These are phyloP conservation scores for cattle (Bos taurus) DNA, from an alignment of 2,113 vertebrate species.

Conservation along the genomic window DNA sequence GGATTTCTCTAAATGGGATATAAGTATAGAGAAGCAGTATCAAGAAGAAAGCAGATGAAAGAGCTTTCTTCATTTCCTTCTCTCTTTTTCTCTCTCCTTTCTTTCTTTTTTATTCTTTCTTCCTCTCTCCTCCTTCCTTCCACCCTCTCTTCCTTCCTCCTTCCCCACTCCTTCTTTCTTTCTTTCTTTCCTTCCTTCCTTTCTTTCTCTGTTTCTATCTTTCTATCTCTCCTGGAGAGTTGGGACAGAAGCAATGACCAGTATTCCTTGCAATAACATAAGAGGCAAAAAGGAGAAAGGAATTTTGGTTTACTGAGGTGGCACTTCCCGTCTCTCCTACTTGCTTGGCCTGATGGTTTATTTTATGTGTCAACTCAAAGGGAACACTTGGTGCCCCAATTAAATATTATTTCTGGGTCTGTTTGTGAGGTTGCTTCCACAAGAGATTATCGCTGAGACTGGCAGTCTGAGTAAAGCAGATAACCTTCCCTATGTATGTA, in stretches of 20 bases:
- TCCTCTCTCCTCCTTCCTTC: neutral
- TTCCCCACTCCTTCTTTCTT: neutral
- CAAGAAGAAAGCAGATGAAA: neutral
- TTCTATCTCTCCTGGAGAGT: neutral
- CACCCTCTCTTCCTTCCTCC: neutral
- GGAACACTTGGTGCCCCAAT: neutral
- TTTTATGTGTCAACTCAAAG: neutral
- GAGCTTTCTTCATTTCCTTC: neutral
- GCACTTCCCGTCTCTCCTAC: neutral
- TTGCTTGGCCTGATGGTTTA: neutral
- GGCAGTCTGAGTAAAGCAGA: neutral
- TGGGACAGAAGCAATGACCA: neutral
- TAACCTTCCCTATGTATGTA: neutral
- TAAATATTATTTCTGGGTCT: neutral
- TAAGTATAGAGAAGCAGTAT: neutral
- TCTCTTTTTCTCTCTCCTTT: neutral
- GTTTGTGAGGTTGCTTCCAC: neutral
- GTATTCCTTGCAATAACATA: too few species aligned
- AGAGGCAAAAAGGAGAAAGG: neutral
- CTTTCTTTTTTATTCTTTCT: neutral
- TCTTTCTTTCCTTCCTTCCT: neutral
- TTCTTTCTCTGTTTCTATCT: neutral
- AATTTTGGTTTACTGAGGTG: neutral
- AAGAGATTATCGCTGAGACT: neutral
- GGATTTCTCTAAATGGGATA: neutral